Evolutionary conservation across 2,888 invertebrate species (phyloP).

Genomic region (Mesoligia furuncula): DNA sequence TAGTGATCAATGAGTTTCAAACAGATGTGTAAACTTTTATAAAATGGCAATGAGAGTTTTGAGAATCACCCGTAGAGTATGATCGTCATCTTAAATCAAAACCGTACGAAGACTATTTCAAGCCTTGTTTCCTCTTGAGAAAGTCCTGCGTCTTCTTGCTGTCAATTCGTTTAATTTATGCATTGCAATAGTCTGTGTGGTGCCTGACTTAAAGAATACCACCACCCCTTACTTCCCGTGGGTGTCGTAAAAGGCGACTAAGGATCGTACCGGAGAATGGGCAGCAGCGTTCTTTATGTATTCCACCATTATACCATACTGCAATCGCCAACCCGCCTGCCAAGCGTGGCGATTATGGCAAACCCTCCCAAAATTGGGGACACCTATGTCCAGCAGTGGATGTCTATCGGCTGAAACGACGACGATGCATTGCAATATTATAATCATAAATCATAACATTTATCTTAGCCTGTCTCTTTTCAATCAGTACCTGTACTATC

Average conservation of each 20-base stretch:
- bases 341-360: no score
- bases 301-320: no score
- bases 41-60: background rate
- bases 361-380: no score
- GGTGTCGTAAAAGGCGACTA: no score
- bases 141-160: constrained; percentile 25
- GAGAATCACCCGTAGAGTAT: background rate
- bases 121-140: constrained; percentile 2
- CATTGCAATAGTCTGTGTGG: constrained; percentile 27
- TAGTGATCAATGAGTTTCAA: background rate
- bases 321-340: no score
- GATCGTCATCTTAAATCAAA: background rate
- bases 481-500: constrained; percentile 1
- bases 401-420: no score
- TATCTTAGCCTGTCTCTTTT: constrained; percentile 40
- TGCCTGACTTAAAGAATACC: no score
- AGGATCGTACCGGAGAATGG: no score
- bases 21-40: background rate
- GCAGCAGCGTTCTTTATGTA: no score
- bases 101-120: background rate
- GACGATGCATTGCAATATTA: constrained; percentile 26
- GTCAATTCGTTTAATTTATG: background rate
- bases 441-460: constrained; percentile 1
- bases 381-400: no score
- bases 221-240: no score